Evolutionary conservation across 2,113 vertebrate genomes (phyloP).

Genomic region (Carassius carassius): DNA sequence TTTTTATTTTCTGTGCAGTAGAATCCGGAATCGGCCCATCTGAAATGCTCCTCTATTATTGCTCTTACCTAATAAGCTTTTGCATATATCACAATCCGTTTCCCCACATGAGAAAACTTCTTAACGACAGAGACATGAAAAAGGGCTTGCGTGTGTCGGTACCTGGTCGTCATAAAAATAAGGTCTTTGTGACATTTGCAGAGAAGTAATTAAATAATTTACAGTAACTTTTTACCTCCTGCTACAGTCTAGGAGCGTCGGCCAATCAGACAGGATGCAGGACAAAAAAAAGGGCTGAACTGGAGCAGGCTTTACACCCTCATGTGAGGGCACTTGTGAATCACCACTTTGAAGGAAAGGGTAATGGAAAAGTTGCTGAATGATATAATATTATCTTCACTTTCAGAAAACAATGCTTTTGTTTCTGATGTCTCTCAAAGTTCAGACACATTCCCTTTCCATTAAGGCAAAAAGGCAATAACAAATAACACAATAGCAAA

Average conservation of each 20-base stretch:
- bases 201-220: conserved; percentile 45
- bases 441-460: neutral
- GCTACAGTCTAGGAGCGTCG: neutral
- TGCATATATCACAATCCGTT: neutral
- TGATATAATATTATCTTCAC: conserved; percentile 37
- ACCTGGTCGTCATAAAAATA: conserved; percentile 49
- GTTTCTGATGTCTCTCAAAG: neutral
- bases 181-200: conserved; percentile 38
- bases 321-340: conserved; percentile 27
- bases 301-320: conserved; percentile 24
- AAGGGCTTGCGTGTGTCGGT: neutral
- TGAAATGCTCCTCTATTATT: conserved; percentile 42
- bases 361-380: conserved; percentile 43
- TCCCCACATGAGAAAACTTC: conserved; percentile 8
- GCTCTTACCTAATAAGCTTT: conserved; percentile 39
- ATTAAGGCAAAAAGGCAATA: conserved; percentile 12
- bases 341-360: conserved; percentile 29
- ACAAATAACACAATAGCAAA: conserved; percentile 10
- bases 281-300: neutral
- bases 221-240: conserved; percentile 39
- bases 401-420: conserved; percentile 14
- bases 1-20: conserved; percentile 3
- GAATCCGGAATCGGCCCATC: neutral
- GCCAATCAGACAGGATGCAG: neutral
- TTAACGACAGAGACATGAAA: conserved; percentile 28